Conservation (phyloP, 23 tunicate genomes). For the Pegea sp. region DNA sequence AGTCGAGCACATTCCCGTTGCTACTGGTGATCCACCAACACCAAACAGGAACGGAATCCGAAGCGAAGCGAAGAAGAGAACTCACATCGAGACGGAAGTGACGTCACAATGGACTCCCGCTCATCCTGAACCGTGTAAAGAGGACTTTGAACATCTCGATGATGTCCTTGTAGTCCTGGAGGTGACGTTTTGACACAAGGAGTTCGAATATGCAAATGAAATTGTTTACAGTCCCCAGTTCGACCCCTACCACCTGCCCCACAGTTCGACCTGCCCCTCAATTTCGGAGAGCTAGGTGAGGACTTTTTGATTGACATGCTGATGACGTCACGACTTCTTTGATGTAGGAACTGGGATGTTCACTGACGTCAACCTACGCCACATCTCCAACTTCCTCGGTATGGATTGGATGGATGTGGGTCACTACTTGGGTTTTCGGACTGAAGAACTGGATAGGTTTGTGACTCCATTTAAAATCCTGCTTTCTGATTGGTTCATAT, state of each 20-base stretch:
- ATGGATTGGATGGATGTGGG: constrained; percentile 58
- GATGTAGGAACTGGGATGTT: constrained; percentile 58
- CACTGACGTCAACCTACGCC: constrained; percentile 25
- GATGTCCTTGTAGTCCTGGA: constrained; percentile 15
- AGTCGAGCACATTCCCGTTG: constrained; percentile 3
- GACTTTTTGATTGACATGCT: too few relatives aligned
- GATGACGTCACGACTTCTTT: background rate
- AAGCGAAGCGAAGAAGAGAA: constrained; percentile 1
- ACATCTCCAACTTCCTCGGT: constrained; percentile 33
- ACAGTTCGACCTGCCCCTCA: background rate
- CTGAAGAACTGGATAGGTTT: constrained; percentile 35
- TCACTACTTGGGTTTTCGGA: constrained; percentile 11
- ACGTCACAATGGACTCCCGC: too few relatives aligned
- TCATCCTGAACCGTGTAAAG: too few relatives aligned
- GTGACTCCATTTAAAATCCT: background rate
- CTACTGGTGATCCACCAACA: background rate
- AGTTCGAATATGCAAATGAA: too few relatives aligned
- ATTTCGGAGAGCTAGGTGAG: constrained; percentile 37
- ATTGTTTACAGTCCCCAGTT: background rate
- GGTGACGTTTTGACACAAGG: constrained; percentile 1
- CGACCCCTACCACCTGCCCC: background rate
- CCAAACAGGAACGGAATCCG: background rate
- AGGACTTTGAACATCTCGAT: constrained; percentile 12
- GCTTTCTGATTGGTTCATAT: background rate
- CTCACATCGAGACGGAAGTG: constrained; percentile 3